These are phyloP conservation scores for Lutjanus campechanus DNA, from an alignment of 2,797 vertebrate species.

Conservation along the genomic window DNA sequence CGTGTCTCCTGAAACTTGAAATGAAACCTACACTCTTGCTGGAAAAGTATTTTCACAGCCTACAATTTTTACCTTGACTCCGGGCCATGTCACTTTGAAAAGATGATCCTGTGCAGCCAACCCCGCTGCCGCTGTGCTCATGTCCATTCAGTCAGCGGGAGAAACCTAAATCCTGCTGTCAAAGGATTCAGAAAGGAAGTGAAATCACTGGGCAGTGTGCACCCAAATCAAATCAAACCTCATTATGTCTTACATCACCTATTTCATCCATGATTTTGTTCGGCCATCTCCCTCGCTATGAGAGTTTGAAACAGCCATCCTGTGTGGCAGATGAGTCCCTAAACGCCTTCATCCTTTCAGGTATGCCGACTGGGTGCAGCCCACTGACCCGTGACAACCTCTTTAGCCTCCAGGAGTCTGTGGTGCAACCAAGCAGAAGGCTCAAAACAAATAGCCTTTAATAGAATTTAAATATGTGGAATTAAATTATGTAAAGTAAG, in stretches of 20 bases:
- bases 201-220: background rate
- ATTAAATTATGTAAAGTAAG: slow-evolving; percentile 63
- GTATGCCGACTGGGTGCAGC: slow-evolving; percentile 37
- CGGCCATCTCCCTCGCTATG: background rate
- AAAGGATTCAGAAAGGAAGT: background rate
- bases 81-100: background rate
- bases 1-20: background rate
- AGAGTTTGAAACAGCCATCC: background rate
- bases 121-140: background rate
- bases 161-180: background rate
- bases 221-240: background rate
- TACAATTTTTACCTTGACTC: background rate
- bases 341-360: slow-evolving; percentile 32
- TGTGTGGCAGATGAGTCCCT: background rate
- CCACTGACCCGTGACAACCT: slow-evolving; percentile 62
- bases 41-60: background rate
- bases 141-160: background rate
- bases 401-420: slow-evolving; percentile 65
- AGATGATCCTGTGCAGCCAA: background rate
- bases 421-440: slow-evolving; percentile 67
- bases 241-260: background rate
- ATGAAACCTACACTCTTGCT: background rate
- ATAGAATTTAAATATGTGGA: slow-evolving; percentile 67
- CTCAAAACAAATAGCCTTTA: slow-evolving; percentile 67
- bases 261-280: background rate